These are phyloP conservation scores for Ophonus ardosiacus DNA, from an alignment of 2,888 invertebrate genomes.

Conservation along the genomic window DNA sequence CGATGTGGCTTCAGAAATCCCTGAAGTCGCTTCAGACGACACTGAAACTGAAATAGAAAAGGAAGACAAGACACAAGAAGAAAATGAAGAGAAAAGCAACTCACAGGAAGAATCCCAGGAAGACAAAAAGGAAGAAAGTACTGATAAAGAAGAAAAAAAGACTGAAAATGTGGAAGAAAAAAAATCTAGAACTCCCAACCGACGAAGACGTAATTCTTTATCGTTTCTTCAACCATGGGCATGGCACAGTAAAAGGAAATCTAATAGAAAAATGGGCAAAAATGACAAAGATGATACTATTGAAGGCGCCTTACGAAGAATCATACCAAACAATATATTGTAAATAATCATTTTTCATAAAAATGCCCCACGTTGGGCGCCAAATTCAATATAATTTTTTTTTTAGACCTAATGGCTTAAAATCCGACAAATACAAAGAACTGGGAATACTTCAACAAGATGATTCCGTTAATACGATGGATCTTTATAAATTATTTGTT, in stretches of 20 bases:
- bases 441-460: slow-evolving; percentile 72
- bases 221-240: slow-evolving; percentile 87
- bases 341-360: slow-evolving; percentile 68
- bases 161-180: slow-evolving; percentile 81
- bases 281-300: slow-evolving; percentile 81
- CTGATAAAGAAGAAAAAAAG: slow-evolving; percentile 69
- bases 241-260: slow-evolving; percentile 83
- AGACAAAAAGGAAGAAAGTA: slow-evolving; percentile 67
- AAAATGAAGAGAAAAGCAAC: slow-evolving; percentile 67
- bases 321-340: slow-evolving; percentile 81
- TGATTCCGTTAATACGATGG: slow-evolving; percentile 81
- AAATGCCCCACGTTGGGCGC: neutral
- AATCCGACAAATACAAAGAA: slow-evolving; percentile 68
- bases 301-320: slow-evolving; percentile 82
- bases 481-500: slow-evolving; percentile 81
- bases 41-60: slow-evolving; percentile 66
- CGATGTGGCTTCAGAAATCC: slow-evolving; percentile 38
- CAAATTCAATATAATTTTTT: neutral
- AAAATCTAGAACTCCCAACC: slow-evolving; percentile 70
- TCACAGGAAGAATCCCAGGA: slow-evolving; percentile 69
- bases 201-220: slow-evolving; percentile 85
- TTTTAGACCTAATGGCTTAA: slow-evolving; percentile 61
- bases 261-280: slow-evolving; percentile 77
- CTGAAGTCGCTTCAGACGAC: slow-evolving; percentile 36
- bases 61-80: slow-evolving; percentile 68